Base-by-base conservation (phyloP, 1,140 invertebrate genomes). In the Metopolophium dirhodum region DNA sequence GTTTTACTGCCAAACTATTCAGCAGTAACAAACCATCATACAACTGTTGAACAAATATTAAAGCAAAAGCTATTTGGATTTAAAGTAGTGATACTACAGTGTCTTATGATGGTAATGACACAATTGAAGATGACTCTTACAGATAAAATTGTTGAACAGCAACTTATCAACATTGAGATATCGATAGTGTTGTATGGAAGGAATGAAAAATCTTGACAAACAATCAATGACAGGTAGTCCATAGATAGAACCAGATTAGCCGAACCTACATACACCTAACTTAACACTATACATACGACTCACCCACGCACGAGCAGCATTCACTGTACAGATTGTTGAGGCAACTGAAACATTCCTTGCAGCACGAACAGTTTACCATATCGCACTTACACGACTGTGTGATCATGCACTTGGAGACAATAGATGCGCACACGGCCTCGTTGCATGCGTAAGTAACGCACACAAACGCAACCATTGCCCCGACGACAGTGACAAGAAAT, bases 321-420 rank as follows among this genome's bases (percentile, higher is more conserved):
- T 99, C 98, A 94, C 97, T 97, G 95, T 98, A 99, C 18, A 99
- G 95, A 94, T 98, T 97, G 94, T 97, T 97, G 45, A 99, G 96
- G 95, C 99, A 99, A 94, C 97, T 97, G 94, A 97, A 98, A 95
- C 99, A 99, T 94, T 99, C 98, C 94, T 98, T 98, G 95, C 98
- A 99, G 94, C 99, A 99, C 41, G 98, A 97, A 95, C 98, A 98
- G 95, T 98, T 97, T 94, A 97, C 97, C 94, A 98, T 95, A 95
- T 99, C 98, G 95, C 98, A 99, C 95, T 99, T 99, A 95, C 99
- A 99, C 45, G 98, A 98, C 95, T 99, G 98, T 30, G 98, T 99
- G 61, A 99, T 96, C 97, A 99, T 98, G 95, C 98, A 99, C 95
- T 99, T 99, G 95, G 98, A 99, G 8, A 99, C 99, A 47, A 99